A percentile compares a stretch with the other conserved stretches of the same genome.
These are phyloP conservation scores for Falco rusticolus DNA, from an alignment of 2,797 vertebrate genomes.

Conservation along the genomic window DNA sequence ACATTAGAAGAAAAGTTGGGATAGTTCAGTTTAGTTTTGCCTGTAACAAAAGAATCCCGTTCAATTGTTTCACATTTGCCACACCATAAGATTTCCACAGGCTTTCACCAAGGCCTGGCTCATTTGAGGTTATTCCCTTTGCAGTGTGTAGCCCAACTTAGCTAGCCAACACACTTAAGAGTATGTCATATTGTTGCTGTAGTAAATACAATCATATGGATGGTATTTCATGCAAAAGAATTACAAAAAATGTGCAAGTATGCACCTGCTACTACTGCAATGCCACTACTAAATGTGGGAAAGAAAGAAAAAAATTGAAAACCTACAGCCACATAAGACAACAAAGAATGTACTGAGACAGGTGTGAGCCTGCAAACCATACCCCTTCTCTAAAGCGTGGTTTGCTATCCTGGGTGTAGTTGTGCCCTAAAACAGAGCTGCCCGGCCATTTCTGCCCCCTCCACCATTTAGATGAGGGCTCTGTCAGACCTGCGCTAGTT, in stretches of 20 bases:
- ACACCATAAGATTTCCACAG: neutral
- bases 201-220: neutral
- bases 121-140: neutral
- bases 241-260: neutral
- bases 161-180: neutral
- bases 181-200: neutral
- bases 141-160: neutral
- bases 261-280: neutral
- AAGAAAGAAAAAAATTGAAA: neutral
- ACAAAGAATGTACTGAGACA: neutral
- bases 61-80: neutral
- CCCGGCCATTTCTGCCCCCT: neutral
- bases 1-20: neutral
- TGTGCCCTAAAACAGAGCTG: neutral
- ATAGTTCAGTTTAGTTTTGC: neutral
- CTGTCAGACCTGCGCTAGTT: neutral
- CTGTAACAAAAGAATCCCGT: neutral
- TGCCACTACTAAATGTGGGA: neutral
- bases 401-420: neutral
- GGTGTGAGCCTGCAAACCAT: neutral
- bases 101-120: neutral
- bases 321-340: neutral
- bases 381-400: neutral
- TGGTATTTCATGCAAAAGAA: neutral
- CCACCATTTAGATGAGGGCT: neutral